These are phyloP conservation scores for Zaprionus tsacasi DNA, from an alignment of 1,140 invertebrate species.

Conservation along the genomic window DNA sequence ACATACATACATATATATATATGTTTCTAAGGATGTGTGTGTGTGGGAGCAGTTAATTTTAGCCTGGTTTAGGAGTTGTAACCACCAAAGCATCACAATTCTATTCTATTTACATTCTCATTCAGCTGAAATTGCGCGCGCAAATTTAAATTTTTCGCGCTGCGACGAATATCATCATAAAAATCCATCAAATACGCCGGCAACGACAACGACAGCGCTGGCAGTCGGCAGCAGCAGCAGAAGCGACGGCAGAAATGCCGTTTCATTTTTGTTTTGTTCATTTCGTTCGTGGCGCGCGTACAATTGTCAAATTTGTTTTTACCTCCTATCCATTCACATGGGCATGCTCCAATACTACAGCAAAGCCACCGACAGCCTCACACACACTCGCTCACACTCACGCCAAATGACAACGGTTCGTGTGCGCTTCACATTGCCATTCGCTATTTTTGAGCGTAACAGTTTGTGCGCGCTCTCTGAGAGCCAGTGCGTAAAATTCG, in stretches of 20 bases:
- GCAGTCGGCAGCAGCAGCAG: conserved; percentile 23
- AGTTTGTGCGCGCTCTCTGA: conserved; percentile 21
- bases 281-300: conserved; percentile 81
- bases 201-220: conserved; percentile 65
- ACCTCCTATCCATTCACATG: conserved; percentile 76
- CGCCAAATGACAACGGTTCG: conserved; percentile 36
- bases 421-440: conserved; percentile 66
- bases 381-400: conserved; percentile 31
- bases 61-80: conserved; percentile 47
- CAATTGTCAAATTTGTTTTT: conserved; percentile 82
- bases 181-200: conserved; percentile 74
- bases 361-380: conserved; percentile 40
- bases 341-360: conserved; percentile 42
- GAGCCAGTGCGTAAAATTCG: conserved; percentile 20
- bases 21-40: conserved; percentile 23
- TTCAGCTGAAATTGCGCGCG: conserved; percentile 47
- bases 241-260: conserved; percentile 63
- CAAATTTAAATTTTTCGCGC: conserved; percentile 61
- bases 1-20: background rate
- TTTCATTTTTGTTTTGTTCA: conserved; percentile 83
- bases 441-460: conserved; percentile 73
- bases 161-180: conserved; percentile 26
- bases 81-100: conserved; percentile 19
- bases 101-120: background rate
- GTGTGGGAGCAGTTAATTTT: conserved; percentile 41